Conservation (phyloP, 2,888 invertebrate genomes). For the Anodontia alba region DNA sequence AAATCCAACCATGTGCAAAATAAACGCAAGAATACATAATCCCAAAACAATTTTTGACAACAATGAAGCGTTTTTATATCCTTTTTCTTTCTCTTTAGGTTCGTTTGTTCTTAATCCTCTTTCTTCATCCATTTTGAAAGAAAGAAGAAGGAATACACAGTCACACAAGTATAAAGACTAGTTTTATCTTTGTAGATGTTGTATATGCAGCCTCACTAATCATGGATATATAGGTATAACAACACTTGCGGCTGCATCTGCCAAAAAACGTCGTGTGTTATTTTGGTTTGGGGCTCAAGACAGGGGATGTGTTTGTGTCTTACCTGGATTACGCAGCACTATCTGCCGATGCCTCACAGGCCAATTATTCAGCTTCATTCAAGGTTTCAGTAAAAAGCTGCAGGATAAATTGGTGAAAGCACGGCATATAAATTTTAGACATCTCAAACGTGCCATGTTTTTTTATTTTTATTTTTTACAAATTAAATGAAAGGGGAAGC, state of each 20-base stretch:
- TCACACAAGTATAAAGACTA: not conserved
- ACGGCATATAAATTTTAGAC: too few relatives aligned
- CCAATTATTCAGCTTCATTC: too few relatives aligned
- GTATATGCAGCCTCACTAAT: too few relatives aligned
- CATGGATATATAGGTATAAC: too few relatives aligned
- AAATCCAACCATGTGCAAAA: slow-evolving; percentile 59
- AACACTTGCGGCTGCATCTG: not conserved
- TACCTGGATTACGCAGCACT: not conserved
- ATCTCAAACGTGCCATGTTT: too few relatives aligned
- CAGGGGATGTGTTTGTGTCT: not conserved
- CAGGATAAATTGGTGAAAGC: too few relatives aligned
- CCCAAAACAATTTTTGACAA: slow-evolving; percentile 46
- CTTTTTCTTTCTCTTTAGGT: slow-evolving; percentile 24
- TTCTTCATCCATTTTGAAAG: slow-evolving; percentile 5
- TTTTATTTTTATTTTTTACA: too few relatives aligned
- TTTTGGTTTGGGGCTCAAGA: not conserved
- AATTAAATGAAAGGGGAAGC: too few relatives aligned
- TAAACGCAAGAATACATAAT: slow-evolving; percentile 33
- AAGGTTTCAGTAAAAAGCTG: too few relatives aligned
- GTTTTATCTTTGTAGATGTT: not conserved
- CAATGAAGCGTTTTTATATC: slow-evolving; percentile 38
- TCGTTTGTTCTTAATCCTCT: not conserved
- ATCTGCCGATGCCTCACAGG: too few relatives aligned
- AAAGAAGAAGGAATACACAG: not conserved
- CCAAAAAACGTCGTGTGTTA: not conserved